Evolutionary conservation across 2,797 vertebrate genomes (phyloP).

Genomic region (Pelobates cultripes): DNA sequence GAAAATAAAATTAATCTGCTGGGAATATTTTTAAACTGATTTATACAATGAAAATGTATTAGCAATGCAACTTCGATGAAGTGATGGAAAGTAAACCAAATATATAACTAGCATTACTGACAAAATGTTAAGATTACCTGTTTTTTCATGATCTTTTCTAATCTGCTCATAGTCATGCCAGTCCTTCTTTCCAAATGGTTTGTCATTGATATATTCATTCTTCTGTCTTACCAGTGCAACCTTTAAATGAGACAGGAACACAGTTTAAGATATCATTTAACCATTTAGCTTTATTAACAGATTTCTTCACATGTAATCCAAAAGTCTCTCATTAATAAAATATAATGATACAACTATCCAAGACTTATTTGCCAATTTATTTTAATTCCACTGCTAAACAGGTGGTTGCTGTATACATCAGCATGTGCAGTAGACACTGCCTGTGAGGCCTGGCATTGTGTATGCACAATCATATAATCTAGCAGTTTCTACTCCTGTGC

Average conservation of each 20-base stretch:
- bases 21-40: too few relatives aligned
- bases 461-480: background rate
- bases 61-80: too few relatives aligned
- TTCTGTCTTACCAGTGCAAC: conserved; percentile 70
- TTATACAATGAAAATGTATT: too few relatives aligned
- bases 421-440: background rate
- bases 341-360: too few relatives aligned
- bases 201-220: conserved; percentile 67
- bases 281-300: too few relatives aligned
- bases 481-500: background rate
- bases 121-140: conserved; percentile 69
- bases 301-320: too few relatives aligned
- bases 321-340: too few relatives aligned
- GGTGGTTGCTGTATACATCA: background rate
- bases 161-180: conserved; percentile 90
- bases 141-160: conserved; percentile 78
- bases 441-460: background rate
- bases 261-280: background rate
- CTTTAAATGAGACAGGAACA: conserved; percentile 64
- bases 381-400: too few relatives aligned
- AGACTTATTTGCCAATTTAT: background rate
- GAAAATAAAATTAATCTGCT: too few relatives aligned
- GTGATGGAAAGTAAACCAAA: too few relatives aligned
- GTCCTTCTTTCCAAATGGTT: conserved; percentile 76
- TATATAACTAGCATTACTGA: too few relatives aligned